Percentiles rank a stretch among this genome's conserved stretches.
Conservation (phyloP, 2,113 vertebrate genomes). For the Girardinichthys multiradiatus region DNA sequence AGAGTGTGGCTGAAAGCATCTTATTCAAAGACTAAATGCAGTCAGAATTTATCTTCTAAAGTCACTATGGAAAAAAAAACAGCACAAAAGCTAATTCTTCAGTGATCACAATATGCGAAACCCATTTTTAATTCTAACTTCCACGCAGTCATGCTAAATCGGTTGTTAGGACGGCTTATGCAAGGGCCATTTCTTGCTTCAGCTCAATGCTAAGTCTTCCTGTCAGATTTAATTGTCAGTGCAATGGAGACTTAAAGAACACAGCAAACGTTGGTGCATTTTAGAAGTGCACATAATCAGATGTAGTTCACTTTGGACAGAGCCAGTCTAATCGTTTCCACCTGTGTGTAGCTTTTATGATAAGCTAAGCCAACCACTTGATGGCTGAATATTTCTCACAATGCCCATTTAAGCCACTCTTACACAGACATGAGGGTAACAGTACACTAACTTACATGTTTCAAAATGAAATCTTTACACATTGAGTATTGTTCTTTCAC, state of each 20-base stretch:
- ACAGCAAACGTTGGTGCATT: neutral
- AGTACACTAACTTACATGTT: neutral
- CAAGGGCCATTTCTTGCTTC: neutral
- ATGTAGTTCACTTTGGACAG: neutral
- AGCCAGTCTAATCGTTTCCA: neutral
- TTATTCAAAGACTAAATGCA: no score
- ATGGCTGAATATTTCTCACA: neutral
- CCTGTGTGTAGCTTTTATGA: neutral
- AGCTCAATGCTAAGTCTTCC: neutral
- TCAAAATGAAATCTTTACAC: neutral
- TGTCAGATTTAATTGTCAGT: neutral
- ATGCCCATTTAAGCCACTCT: neutral
- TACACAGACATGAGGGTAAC: neutral
- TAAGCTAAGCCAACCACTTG: neutral
- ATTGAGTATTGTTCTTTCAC: neutral
- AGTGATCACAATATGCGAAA: no score
- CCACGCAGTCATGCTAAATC: neutral
- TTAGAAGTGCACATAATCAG: neutral
- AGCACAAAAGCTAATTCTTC: no score
- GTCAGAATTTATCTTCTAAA: no score
- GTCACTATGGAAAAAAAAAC: no score
- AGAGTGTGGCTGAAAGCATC: no score
- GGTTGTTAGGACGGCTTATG: neutral
- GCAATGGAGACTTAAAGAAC: neutral
- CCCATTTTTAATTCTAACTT: neutral